Evolutionary conservation across 1,140 invertebrate species (phyloP).

Genomic region (Dreissena rostriformis): DNA sequence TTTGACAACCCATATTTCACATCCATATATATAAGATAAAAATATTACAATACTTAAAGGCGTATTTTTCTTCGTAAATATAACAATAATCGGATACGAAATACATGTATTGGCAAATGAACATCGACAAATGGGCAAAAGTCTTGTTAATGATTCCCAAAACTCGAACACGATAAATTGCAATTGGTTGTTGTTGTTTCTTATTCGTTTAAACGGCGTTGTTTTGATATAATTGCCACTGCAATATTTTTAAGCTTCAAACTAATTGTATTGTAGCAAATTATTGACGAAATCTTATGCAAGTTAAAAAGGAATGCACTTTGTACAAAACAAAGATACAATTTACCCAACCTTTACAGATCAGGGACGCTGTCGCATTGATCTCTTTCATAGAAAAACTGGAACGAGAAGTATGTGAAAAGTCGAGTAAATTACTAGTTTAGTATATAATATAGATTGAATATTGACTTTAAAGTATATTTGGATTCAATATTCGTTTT

Average conservation of each 20-base stretch:
- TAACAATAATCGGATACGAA: not conserved
- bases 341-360: constrained; percentile 51
- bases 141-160: no score
- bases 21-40: not conserved
- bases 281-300: no score
- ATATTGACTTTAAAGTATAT: not conserved
- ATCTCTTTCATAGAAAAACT: constrained; percentile 96
- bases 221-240: no score
- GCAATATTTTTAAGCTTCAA: no score
- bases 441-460: no score
- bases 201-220: no score
- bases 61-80: not conserved
- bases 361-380: constrained; percentile 86
- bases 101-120: not conserved
- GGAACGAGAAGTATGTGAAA: constrained; percentile 84
- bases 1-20: not conserved
- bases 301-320: no score
- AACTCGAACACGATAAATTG: no score
- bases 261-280: no score
- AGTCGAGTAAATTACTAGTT: no score
- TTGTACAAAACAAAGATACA: not conserved
- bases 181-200: no score
- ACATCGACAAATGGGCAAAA: not conserved
- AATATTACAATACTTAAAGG: not conserved
- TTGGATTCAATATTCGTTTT: no score